Conservation (phyloP, 2,113 vertebrate species). For the Lichenostomus cassidix region DNA sequence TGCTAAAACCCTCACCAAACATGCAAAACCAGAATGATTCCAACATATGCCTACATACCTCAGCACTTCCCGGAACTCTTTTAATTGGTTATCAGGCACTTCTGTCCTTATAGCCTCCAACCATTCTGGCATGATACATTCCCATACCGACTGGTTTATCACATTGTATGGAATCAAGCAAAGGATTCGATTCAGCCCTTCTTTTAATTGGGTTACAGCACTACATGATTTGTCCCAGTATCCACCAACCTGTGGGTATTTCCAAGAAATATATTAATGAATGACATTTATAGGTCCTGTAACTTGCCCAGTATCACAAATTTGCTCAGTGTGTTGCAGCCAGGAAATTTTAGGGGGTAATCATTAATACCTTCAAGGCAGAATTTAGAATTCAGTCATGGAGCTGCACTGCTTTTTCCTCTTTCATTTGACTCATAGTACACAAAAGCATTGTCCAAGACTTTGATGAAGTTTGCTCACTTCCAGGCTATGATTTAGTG, state of each 20-base stretch:
- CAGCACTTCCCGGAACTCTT: constrained; percentile 96
- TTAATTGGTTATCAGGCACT: constrained; percentile 93
- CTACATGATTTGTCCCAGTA: constrained; percentile 99
- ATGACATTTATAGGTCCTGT: background rate
- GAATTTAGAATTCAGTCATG: background rate
- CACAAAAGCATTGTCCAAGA: background rate
- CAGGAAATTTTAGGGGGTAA: background rate
- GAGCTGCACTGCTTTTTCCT: background rate
- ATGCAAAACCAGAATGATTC: background rate
- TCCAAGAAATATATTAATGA: constrained; percentile 9
- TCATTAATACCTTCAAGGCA: background rate
- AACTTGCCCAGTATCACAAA: background rate
- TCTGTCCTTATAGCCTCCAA: constrained; percentile 94
- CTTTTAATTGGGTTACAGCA: constrained; percentile 94
- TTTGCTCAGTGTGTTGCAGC: background rate
- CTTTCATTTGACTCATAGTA: background rate
- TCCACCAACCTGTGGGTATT: constrained; percentile 87
- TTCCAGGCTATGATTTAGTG: background rate
- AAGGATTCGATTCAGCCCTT: constrained; percentile 95
- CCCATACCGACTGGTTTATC: constrained; percentile 95
- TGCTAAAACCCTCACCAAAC: background rate
- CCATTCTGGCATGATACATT: constrained; percentile 99
- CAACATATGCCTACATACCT: constrained; percentile 78
- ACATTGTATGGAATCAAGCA: constrained; percentile 98
- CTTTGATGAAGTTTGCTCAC: background rate